Conservation (phyloP, 2,113 vertebrate species). For the Archocentrus centrarchus region DNA sequence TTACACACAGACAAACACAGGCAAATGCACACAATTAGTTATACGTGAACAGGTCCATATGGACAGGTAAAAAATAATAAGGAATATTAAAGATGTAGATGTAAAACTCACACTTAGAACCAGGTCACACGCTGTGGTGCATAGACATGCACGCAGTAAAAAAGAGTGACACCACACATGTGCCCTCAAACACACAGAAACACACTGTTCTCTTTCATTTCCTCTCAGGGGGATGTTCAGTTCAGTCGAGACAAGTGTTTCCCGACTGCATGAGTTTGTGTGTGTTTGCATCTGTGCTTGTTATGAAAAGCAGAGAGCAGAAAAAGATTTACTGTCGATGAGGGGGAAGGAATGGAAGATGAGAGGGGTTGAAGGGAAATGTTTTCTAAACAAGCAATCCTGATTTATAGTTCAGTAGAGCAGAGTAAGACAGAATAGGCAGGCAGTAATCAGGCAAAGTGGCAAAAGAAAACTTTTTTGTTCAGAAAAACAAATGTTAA, state of each 20-base stretch:
- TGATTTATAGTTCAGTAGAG: background rate
- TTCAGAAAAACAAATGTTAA: background rate
- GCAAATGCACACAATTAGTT: slow-evolving; percentile 23
- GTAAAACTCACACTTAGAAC: background rate
- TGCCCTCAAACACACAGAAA: slow-evolving; percentile 20
- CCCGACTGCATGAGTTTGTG: slow-evolving; percentile 28
- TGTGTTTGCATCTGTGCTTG: slow-evolving; percentile 3
- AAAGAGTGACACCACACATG: background rate
- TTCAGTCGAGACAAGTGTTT: slow-evolving; percentile 35
- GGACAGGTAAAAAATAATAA: background rate
- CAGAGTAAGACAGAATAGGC: background rate
- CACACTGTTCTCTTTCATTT: slow-evolving; percentile 66
- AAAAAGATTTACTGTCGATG: background rate
- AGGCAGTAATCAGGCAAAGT: background rate
- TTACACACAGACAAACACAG: background rate
- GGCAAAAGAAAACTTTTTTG: background rate
- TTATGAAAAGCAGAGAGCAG: background rate
- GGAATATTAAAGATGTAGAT: background rate
- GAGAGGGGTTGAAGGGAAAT: background rate
- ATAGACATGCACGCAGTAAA: background rate
- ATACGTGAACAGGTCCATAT: background rate
- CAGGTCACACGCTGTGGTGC: background rate
- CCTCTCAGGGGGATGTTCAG: slow-evolving; percentile 48
- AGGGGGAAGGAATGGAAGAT: background rate
- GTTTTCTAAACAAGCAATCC: slow-evolving; percentile 1